Evolutionary conservation across 2,888 invertebrate species (phyloP).

Genomic region (Tenthredo distinguenda): DNA sequence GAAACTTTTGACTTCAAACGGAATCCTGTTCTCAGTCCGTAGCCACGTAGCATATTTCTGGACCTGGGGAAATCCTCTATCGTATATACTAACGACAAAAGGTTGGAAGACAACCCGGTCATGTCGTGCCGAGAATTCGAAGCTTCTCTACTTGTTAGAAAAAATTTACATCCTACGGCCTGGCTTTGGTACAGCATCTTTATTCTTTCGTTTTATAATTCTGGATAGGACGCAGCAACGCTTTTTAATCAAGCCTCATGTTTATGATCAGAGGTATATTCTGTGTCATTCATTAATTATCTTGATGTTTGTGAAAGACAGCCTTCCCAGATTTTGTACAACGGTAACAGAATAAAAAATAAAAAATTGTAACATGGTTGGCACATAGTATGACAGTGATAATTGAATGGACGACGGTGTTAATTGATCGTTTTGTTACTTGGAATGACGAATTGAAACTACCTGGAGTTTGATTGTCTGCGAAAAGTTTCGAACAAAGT

Average conservation of each 20-base stretch:
- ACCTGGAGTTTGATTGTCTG: background rate
- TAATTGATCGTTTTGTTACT: background rate
- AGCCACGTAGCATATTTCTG: constrained; percentile 19
- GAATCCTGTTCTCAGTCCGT: constrained; percentile 30
- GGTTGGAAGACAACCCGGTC: background rate
- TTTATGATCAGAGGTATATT: background rate
- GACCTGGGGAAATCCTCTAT: constrained; percentile 18
- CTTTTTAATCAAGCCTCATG: background rate
- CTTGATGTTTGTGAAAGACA: background rate
- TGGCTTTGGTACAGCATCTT: background rate
- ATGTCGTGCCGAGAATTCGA: constrained; percentile 1
- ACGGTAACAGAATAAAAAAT: background rate
- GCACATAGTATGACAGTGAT: background rate
- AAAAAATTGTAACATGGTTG: background rate
- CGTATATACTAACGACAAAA: background rate
- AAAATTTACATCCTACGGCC: constrained; percentile 1
- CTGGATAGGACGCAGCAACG: background rate
- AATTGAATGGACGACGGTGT: background rate
- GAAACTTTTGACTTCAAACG: constrained; percentile 31
- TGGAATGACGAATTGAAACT: background rate
- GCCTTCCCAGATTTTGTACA: background rate
- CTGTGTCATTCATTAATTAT: background rate
- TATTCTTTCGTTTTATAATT: background rate
- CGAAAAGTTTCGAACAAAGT: background rate
- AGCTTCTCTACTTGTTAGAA: background rate